phyloP scores from a whole-genome alignment of 2,888 invertebrate genomes.

The Atrina japonica region DNA sequence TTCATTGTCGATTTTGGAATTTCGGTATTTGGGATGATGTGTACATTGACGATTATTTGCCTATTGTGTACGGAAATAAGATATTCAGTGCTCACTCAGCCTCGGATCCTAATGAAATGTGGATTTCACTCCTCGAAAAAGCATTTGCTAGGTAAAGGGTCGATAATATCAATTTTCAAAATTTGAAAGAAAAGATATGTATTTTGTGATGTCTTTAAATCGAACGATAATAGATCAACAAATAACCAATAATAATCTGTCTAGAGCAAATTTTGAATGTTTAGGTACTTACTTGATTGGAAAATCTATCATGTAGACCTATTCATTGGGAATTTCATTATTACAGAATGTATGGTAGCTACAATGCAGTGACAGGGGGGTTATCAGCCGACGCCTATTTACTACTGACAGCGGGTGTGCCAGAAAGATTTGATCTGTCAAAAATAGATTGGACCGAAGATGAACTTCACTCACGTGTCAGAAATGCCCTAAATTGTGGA shows the following conservation, averaged over 20 bases:
- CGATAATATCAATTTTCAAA: not conserved
- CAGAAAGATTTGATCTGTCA: constrained; percentile 83
- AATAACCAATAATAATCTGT: too few relatives aligned
- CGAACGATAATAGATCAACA: too few relatives aligned
- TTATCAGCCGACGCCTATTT: constrained; percentile 87
- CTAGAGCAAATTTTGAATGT: too few relatives aligned
- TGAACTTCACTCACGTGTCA: constrained; percentile 83
- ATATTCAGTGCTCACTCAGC: constrained; percentile 73
- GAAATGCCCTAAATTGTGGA: constrained; percentile 84
- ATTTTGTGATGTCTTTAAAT: too few relatives aligned
- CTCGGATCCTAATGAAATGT: constrained; percentile 72
- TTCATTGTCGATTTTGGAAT: constrained; percentile 74
- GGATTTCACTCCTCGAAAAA: constrained; percentile 76
- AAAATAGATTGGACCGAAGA: constrained; percentile 47
- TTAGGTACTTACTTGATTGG: too few relatives aligned
- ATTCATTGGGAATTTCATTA: too few relatives aligned
- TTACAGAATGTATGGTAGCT: constrained; percentile 86
- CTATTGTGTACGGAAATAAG: constrained; percentile 58
- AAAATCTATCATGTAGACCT: too few relatives aligned
- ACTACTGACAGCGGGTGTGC: constrained; percentile 88
- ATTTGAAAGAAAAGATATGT: too few relatives aligned
- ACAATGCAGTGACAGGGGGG: constrained; percentile 84
- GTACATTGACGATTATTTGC: constrained; percentile 73
- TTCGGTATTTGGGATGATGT: constrained; percentile 76
- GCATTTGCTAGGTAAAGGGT: constrained; percentile 72